phyloP scores from a whole-genome alignment of 2,888 invertebrate genomes.

The Synergus japonicus region DNA sequence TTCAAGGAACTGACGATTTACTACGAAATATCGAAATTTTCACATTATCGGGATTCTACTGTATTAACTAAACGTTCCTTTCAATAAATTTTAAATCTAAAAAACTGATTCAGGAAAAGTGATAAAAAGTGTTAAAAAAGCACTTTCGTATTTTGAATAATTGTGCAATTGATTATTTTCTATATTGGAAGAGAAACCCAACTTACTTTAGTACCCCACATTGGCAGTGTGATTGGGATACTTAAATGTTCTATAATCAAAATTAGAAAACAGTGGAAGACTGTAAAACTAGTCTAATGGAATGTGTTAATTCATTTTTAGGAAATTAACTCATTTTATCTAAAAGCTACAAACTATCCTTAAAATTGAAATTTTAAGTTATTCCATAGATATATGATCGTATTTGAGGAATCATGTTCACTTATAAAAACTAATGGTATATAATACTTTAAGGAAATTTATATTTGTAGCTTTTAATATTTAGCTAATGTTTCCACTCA shows the following conservation, averaged over 20 bases:
- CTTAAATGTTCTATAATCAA: neutral
- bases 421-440: slow-evolving; percentile 2
- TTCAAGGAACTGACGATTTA: too few species aligned
- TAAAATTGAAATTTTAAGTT: slow-evolving; percentile 30
- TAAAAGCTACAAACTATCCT: neutral
- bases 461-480: neutral
- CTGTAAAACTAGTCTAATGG: neutral
- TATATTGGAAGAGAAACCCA: slow-evolving; percentile 69
- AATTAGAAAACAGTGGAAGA: neutral
- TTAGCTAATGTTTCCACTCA: slow-evolving; percentile 71
- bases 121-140: slow-evolving; percentile 73
- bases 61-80: neutral
- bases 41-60: neutral
- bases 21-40: too few species aligned
- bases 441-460: neutral
- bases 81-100: too few species aligned
- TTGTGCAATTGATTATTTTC: slow-evolving; percentile 70
- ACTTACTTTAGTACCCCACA: slow-evolving; percentile 72
- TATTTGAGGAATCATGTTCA: neutral
- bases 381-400: neutral
- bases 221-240: slow-evolving; percentile 47
- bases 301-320: neutral
- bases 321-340: neutral
- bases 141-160: slow-evolving; percentile 69
- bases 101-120: too few species aligned